Evolutionary conservation across 2,888 invertebrate genomes (phyloP), one percentile per base, ranked within the genome.

Genomic region (Epistrophella euchroma): DNA sequence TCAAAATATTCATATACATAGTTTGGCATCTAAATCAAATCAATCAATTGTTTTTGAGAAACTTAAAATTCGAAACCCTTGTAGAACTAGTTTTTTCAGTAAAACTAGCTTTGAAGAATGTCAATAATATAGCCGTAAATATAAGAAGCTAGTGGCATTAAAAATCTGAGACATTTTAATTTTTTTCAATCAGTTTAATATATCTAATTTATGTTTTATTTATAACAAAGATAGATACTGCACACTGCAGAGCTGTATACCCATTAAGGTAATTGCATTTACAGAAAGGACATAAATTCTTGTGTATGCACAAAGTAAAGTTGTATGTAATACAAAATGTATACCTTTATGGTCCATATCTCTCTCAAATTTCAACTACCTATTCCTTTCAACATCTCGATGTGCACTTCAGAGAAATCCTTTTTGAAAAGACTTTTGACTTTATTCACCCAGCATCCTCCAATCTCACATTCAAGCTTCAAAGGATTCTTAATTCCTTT

Each of bases 181-280:
- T n/a, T n/a, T n/a, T n/a, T n/a, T n/a, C n/a, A n/a, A n/a, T n/a
- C n/a, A n/a, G n/a, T n/a, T n/a, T n/a, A n/a, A n/a, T n/a, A n/a
- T n/a, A n/a, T n/a, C n/a, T n/a, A n/a, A n/a, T n/a, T n/a, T n/a
- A n/a, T n/a, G n/a, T n/a, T 52, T 15, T 4, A 32, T 10, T n/a
- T n/a, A n/a, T 17, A 32, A 17, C 56, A 71, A 71, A 71, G 45
- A 47, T 43, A 32, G 17, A n/a, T n/a, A n/a, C n/a, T n/a, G 40
- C 9, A 5, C 45, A 35, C 22, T 25, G 52, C 50, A 50, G 52
- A 71, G 15, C 32, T 35, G 15, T 13, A 9, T 19, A 43, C 15
- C 84, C 79, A 84, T 84, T 84, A 84, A 58, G 13, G 47, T 75
- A 76, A 84, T 84, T 84, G 80, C 80, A 84, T 80, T 58, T 40